These are phyloP conservation scores for Lepidurus arcticus DNA, from an alignment of 1,140 invertebrate genomes.

Conservation along the genomic window DNA sequence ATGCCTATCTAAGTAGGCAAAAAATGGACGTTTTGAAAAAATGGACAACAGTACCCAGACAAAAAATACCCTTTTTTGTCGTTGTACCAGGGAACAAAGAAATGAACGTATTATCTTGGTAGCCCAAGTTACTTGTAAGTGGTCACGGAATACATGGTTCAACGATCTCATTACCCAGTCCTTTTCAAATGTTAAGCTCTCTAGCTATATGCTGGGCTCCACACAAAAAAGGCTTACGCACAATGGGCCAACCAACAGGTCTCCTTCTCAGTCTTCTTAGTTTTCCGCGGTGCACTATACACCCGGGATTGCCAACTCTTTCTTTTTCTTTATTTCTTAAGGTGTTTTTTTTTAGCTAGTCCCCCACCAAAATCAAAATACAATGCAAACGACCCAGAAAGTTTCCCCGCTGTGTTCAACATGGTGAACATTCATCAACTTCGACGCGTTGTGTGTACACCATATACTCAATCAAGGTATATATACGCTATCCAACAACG, in stretches of 20 bases:
- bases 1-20: constrained; percentile 7
- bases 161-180: constrained; percentile 21
- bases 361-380: not conserved
- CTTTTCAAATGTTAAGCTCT: not conserved
- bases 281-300: not conserved
- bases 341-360: not conserved
- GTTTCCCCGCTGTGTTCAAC: constrained; percentile 12
- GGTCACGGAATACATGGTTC: constrained; percentile 21
- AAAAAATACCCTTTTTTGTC: not conserved
- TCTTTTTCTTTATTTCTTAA: not conserved
- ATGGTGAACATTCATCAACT: constrained; percentile 19
- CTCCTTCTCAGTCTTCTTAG: not conserved
- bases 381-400: not conserved
- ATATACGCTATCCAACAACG: not conserved
- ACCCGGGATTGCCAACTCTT: not conserved
- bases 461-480: constrained; percentile 13
- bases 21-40: not conserved
- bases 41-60: not conserved
- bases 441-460: constrained; percentile 17
- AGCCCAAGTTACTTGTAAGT: constrained; percentile 18
- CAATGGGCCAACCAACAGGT: not conserved
- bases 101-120: constrained; percentile 9
- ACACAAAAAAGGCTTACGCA: not conserved
- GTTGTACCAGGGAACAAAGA: not conserved
- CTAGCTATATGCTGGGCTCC: not conserved